Conservation (phyloP, 2,888 invertebrate genomes). For the Nineta flava region DNA sequence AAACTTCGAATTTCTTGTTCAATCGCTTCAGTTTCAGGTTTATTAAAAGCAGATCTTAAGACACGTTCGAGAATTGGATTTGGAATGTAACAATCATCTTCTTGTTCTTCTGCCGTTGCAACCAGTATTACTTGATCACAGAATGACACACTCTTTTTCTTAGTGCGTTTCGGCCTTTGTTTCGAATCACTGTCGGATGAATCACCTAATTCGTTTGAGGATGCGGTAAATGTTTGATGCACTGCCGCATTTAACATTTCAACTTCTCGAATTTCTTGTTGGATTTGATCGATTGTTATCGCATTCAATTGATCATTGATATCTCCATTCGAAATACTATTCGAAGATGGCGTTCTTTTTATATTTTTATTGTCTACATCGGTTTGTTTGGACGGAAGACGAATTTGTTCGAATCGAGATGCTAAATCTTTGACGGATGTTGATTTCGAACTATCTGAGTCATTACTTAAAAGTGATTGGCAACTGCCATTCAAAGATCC, state of each 20-base stretch:
- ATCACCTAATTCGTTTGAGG: slow-evolving; percentile 31
- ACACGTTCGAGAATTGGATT: slow-evolving; percentile 82
- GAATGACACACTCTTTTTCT: slow-evolving; percentile 89
- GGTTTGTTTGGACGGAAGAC: slow-evolving; percentile 18
- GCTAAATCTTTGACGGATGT: slow-evolving; percentile 61
- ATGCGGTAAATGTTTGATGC: slow-evolving; percentile 25
- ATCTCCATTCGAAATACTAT: slow-evolving; percentile 12
- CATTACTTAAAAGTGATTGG: slow-evolving; percentile 4
- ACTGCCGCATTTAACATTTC: slow-evolving; percentile 37
- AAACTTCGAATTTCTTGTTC: slow-evolving; percentile 34
- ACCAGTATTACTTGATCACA: slow-evolving; percentile 88
- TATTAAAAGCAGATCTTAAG: slow-evolving; percentile 63
- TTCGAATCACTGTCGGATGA: slow-evolving; percentile 23
- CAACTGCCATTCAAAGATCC: slow-evolving; percentile 6
- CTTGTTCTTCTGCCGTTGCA: slow-evolving; percentile 83
- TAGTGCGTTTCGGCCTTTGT: slow-evolving; percentile 34
- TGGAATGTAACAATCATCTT: slow-evolving; percentile 78
- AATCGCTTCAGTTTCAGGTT: slow-evolving; percentile 41
- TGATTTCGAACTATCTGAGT: slow-evolving; percentile 19
- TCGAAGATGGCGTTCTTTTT: slow-evolving; percentile 15
- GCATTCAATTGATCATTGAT: slow-evolving; percentile 10
- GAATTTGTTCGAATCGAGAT: slow-evolving; percentile 57
- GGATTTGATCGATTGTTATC: slow-evolving; percentile 33
- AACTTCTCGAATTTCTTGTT: slow-evolving; percentile 37
- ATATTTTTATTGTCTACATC: slow-evolving; percentile 16